Conservation (phyloP, 2,888 invertebrate species). For the Sarcophaga carnaria region DNA sequence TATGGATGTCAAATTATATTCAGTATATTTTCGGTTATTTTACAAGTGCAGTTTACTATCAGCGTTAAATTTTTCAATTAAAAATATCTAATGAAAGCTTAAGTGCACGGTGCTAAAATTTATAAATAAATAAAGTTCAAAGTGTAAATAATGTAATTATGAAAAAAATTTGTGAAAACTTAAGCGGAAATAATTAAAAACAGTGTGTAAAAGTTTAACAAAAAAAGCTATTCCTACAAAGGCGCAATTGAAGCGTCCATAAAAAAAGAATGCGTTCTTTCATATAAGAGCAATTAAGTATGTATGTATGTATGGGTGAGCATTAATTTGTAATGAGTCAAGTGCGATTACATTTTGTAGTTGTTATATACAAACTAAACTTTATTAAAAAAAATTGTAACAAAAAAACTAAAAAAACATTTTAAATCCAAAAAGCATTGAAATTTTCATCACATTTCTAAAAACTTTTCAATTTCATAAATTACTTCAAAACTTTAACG, state of each 20-base stretch:
- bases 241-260: neutral
- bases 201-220: constrained; percentile 22
- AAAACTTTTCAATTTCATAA: no score
- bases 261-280: neutral
- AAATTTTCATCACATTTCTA: no score
- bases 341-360: no score
- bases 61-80: neutral
- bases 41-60: neutral
- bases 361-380: no score
- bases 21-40: no score
- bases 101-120: neutral
- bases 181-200: constrained; percentile 3
- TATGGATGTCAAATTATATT: no score
- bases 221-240: neutral
- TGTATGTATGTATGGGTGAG: neutral
- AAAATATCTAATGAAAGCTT: neutral
- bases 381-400: no score
- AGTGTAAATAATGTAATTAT: neutral
- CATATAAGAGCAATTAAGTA: neutral
- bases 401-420: no score
- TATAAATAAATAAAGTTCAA: constrained; percentile 34
- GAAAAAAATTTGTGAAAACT: neutral
- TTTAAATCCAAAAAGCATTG: no score
- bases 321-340: no score
- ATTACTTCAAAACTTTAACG: no score